phyloP scores from a whole-genome alignment of 2,888 invertebrate species.

The Cataglyphis altisquamis region DNA sequence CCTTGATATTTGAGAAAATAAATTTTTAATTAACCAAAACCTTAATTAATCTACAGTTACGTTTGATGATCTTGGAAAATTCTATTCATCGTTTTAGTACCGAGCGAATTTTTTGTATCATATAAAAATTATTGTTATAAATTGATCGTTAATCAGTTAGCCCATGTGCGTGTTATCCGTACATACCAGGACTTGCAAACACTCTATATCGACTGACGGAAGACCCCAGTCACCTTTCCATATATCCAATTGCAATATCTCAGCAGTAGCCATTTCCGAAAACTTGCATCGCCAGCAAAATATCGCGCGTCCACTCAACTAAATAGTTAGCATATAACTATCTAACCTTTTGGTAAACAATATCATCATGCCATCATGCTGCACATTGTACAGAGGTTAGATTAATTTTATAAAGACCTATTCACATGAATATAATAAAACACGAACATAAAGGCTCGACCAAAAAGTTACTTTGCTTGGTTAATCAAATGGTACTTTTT shows the following conservation, averaged over 20 bases:
- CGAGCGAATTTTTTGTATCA: neutral
- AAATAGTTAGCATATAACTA: neutral
- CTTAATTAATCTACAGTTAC: neutral
- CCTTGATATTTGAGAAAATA: neutral
- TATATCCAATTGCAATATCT: constrained; percentile 86
- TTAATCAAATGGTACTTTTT: neutral
- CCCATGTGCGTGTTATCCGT: constrained; percentile 37
- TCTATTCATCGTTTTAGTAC: neutral
- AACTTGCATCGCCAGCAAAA: constrained; percentile 16
- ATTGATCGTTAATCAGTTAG: neutral
- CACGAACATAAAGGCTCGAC: neutral
- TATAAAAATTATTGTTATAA: neutral
- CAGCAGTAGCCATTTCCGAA: constrained; percentile 69
- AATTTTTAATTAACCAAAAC: neutral
- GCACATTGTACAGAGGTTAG: neutral
- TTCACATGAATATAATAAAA: neutral
- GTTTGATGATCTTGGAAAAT: neutral
- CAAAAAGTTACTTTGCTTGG: neutral
- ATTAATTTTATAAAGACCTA: neutral
- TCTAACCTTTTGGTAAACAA: constrained; percentile 18
- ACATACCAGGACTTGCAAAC: constrained; percentile 89
- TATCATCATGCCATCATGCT: neutral
- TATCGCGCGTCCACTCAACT: neutral
- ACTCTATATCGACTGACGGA: constrained; percentile 89
- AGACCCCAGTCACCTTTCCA: constrained; percentile 91